Conservation (phyloP, 2,797 vertebrate species). For the Artibeus lituratus region DNA sequence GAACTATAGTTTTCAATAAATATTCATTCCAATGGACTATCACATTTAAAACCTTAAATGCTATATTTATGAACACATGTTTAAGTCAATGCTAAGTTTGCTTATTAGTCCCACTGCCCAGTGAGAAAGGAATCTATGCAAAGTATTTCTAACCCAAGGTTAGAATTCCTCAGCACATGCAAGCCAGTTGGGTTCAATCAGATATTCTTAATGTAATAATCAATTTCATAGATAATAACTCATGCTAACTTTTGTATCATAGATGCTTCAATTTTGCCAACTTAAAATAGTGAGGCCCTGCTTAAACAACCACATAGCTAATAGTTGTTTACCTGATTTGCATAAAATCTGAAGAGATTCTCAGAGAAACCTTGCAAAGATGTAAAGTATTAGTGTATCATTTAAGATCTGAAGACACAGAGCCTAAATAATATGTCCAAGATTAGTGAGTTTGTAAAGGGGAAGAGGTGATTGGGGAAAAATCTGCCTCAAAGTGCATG, state of each 20-base stretch:
- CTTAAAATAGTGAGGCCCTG: background rate
- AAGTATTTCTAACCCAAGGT: background rate
- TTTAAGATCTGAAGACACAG: slow-evolving; percentile 10
- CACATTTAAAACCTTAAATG: background rate
- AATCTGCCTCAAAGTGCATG: background rate
- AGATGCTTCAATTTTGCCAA: background rate
- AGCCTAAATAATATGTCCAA: background rate
- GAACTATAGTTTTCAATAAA: background rate
- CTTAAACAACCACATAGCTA: background rate
- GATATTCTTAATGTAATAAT: background rate
- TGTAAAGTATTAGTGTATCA: background rate
- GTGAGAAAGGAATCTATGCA: background rate
- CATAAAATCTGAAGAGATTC: background rate
- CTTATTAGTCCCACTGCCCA: background rate
- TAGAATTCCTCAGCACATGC: background rate
- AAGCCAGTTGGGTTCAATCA: background rate
- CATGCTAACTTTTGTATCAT: background rate
- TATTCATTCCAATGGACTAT: background rate
- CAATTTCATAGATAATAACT: background rate
- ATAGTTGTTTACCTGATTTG: background rate
- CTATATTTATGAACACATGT: background rate
- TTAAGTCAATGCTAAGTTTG: background rate
- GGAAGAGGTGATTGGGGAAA: background rate
- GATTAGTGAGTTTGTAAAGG: background rate
- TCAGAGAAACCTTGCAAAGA: background rate